Conservation (phyloP, 2,888 invertebrate genomes). For the Drosophila paramelanica region DNA sequence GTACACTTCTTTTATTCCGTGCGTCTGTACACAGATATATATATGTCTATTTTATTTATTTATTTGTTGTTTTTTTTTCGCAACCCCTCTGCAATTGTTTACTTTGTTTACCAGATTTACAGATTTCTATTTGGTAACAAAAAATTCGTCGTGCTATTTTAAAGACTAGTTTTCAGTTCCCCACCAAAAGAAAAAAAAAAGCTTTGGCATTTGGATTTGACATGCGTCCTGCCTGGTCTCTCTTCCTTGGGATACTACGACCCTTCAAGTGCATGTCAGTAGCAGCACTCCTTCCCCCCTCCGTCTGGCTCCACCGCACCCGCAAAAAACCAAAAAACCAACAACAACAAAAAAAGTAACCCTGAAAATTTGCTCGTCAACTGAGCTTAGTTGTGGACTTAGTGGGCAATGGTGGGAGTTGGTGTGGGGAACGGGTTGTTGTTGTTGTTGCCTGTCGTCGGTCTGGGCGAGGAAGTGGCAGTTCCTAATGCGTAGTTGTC, state of each 20-base stretch:
- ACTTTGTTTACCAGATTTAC: constrained; percentile 68
- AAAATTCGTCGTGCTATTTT: constrained; percentile 43
- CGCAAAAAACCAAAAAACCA: not conserved
- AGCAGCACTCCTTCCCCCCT: constrained; percentile 14
- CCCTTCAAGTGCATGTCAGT: constrained; percentile 50
- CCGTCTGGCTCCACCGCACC: constrained; percentile 12
- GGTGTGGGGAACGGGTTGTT: not conserved
- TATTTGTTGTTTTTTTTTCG: constrained; percentile 5
- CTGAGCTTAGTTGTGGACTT: constrained; percentile 66
- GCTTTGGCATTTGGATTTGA: constrained; percentile 44
- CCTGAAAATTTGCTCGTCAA: constrained; percentile 75
- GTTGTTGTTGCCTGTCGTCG: not conserved
- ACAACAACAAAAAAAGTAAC: constrained; percentile 47
- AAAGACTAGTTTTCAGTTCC: constrained; percentile 22
- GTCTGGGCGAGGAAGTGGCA: constrained; percentile 1
- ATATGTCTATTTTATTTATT: not conserved
- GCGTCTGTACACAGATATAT: not conserved
- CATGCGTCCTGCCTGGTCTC: constrained; percentile 42
- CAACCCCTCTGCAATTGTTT: constrained; percentile 65
- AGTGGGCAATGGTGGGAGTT: constrained; percentile 35
- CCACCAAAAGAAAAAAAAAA: constrained; percentile 13
- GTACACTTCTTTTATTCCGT: constrained; percentile 21
- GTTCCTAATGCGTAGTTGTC: constrained; percentile 66
- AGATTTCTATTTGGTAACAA: constrained; percentile 47
- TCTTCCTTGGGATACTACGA: constrained; percentile 17